Conservation (phyloP, 2,888 invertebrate genomes). For the Acheta domesticus region DNA sequence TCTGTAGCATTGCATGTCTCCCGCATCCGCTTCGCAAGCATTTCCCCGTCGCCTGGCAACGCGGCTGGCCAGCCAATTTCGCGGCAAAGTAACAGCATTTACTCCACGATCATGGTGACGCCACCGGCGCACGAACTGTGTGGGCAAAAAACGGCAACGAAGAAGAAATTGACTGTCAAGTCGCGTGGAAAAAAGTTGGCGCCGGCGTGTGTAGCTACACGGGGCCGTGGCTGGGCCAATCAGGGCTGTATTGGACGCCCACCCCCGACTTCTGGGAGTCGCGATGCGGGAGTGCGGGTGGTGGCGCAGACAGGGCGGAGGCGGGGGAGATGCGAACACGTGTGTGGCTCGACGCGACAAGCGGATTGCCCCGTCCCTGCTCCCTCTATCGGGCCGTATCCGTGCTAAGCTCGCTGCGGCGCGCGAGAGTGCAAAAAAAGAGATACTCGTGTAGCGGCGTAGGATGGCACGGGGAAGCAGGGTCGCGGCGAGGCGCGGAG, state of each 20-base stretch:
- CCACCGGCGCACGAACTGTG: neutral
- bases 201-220: neutral
- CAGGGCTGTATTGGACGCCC: neutral
- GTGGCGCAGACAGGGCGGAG: neutral
- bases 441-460: neutral
- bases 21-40: too few relatives aligned
- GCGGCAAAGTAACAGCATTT: constrained; percentile 5
- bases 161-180: constrained; percentile 18
- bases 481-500: too few relatives aligned
- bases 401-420: neutral
- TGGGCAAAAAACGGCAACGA: neutral
- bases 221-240: neutral
- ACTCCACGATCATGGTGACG: constrained; percentile 4
- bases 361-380: constrained; percentile 6
- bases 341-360: constrained; percentile 8
- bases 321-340: neutral
- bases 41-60: too few relatives aligned
- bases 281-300: neutral
- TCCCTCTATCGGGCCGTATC: neutral
- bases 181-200: constrained; percentile 1
- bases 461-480: neutral
- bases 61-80: neutral
- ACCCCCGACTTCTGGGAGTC: neutral
- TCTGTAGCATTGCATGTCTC: too few relatives aligned
- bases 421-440: neutral